phyloP scores from a whole-genome alignment of 2,797 vertebrate genomes.

The Paratrypauchen microcephalus region DNA sequence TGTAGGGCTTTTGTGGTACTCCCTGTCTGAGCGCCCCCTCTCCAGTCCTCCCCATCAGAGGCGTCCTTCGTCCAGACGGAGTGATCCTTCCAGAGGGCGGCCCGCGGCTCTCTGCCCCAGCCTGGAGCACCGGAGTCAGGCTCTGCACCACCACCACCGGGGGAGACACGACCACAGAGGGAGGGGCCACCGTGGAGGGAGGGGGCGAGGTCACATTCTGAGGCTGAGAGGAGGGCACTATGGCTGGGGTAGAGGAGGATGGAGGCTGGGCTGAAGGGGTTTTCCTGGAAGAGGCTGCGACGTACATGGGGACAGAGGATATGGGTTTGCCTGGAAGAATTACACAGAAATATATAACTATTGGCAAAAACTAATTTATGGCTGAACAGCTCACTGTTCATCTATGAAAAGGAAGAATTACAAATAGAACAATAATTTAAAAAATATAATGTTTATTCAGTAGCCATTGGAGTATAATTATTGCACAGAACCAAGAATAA shows the following conservation, averaged over 20 bases:
- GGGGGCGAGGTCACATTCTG: slow-evolving; percentile 7
- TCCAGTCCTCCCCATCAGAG: slow-evolving; percentile 65
- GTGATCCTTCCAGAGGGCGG: slow-evolving; percentile 71
- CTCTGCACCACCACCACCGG: slow-evolving; percentile 78
- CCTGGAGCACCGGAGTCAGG: slow-evolving; percentile 75
- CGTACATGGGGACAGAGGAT: slow-evolving; percentile 80
- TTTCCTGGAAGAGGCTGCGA: slow-evolving; percentile 44
- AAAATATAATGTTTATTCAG: no score
- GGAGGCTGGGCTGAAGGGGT: slow-evolving; percentile 50
- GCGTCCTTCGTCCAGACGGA: slow-evolving; percentile 76
- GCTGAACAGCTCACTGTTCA: no score
- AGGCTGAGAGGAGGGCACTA: slow-evolving; percentile 34
- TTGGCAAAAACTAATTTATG: no score
- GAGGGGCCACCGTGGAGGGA: slow-evolving; percentile 67
- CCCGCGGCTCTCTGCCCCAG: slow-evolving; percentile 45
- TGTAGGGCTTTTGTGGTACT: slow-evolving; percentile 95
- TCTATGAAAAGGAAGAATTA: no score
- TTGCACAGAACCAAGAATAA: neutral
- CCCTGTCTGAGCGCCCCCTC: slow-evolving; percentile 87
- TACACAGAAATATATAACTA: neutral
- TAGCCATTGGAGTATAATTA: no score
- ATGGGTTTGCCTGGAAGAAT: slow-evolving; percentile 75
- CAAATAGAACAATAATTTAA: no score
- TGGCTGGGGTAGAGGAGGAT: slow-evolving; percentile 33
- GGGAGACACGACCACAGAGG: slow-evolving; percentile 37